These are phyloP conservation scores for Neoaliturus tenellus DNA, from an alignment of 2,888 invertebrate genomes.

Conservation along the genomic window DNA sequence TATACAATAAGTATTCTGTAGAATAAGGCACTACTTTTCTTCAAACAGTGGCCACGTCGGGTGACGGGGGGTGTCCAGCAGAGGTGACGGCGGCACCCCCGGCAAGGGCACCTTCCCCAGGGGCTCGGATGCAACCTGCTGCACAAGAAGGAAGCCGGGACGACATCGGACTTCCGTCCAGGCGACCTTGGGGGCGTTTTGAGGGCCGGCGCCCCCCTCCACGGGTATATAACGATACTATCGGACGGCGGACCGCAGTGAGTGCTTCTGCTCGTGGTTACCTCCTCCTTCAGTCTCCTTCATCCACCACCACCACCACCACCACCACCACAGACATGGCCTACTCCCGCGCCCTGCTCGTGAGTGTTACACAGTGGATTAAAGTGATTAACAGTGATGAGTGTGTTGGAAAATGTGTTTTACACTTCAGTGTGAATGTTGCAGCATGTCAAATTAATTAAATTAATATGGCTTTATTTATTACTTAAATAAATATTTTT, in stretches of 20 bases:
- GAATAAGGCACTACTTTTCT: too few relatives aligned
- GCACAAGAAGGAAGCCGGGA: slow-evolving; percentile 1
- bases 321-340: not conserved
- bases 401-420: too few relatives aligned
- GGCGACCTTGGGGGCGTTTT: slow-evolving; percentile 36
- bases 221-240: slow-evolving; percentile 45
- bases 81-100: not conserved
- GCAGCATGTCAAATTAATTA: too few relatives aligned
- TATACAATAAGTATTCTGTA: too few relatives aligned
- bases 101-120: not conserved
- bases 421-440: too few relatives aligned
- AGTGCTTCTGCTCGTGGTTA: slow-evolving; percentile 8
- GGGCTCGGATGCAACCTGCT: not conserved
- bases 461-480: too few relatives aligned
- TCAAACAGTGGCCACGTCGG: too few relatives aligned
- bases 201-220: slow-evolving; percentile 34
- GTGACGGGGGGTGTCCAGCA: too few relatives aligned
- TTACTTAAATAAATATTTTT: too few relatives aligned
- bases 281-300: not conserved
- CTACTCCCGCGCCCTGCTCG: slow-evolving; percentile 26
- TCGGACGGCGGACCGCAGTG: not conserved
- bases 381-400: not conserved
- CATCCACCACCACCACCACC: slow-evolving; percentile 1
- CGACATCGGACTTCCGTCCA: slow-evolving; percentile 46
- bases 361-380: slow-evolving; percentile 12